phyloP scores from a whole-genome alignment of 2,113 vertebrate genomes.

The Alligator sinensis region DNA sequence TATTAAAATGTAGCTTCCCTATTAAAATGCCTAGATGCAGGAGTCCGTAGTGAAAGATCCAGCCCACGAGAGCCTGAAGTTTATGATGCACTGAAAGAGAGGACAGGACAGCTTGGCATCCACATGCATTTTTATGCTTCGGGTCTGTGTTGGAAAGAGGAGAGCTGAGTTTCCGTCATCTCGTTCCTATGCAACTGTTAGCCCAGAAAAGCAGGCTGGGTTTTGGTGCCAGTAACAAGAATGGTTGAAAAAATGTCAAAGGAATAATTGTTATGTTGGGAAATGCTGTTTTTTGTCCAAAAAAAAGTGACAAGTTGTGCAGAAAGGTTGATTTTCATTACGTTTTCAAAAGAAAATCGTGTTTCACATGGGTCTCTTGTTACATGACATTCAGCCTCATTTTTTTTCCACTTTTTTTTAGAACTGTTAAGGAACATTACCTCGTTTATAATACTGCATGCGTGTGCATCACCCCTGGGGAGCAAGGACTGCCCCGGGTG shows the following conservation, averaged over 20 bases:
- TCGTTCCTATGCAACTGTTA: neutral
- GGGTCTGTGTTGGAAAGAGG: neutral
- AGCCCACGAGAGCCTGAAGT: neutral
- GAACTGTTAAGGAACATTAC: too few species aligned
- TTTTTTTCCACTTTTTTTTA: too few species aligned
- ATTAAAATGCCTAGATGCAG: neutral
- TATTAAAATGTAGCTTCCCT: neutral
- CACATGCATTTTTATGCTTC: neutral
- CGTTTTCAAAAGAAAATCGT: neutral
- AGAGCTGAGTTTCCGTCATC: neutral
- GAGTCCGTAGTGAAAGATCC: neutral
- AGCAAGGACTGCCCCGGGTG: too few species aligned
- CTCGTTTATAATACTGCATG: too few species aligned
- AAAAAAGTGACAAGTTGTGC: neutral
- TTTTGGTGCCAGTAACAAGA: neutral
- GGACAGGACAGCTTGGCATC: neutral
- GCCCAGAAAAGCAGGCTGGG: neutral
- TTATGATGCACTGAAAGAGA: neutral
- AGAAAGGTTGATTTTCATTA: conserved; percentile 18
- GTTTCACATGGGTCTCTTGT: too few species aligned
- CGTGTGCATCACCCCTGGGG: too few species aligned
- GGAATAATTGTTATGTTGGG: neutral
- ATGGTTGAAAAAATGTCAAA: neutral
- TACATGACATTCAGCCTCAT: too few species aligned
- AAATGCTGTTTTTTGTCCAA: conserved; percentile 18